Base-by-base conservation (phyloP, 2,888 invertebrate genomes). In the Phyllotreta cruciferae region DNA sequence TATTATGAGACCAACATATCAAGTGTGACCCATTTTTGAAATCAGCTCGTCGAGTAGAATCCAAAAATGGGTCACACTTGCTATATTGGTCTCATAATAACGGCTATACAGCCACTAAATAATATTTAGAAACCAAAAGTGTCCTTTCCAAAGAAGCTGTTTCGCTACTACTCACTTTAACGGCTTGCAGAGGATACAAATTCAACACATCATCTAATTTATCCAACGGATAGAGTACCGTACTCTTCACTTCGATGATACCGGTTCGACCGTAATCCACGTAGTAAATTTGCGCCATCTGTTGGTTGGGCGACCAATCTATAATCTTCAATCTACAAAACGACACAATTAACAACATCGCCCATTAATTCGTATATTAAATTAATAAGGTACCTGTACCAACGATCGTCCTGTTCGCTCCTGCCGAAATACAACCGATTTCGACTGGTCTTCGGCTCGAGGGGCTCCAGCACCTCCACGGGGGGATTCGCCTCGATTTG, bases 191-290 rank as follows among this genome's bases (percentile, higher is more conserved):
- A 0, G 85, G 84, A 66, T 79, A 83, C 47, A 74, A 74, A 8
- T 72, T 75, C 11, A 84, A 66, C 10, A 81, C 70, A 8, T 79
- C 78, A 1, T 81, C 81, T 1, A 83, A 53, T 9, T 74, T 76
- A 13, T 85, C 84, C 54, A 87, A 75, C 0, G 82, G 79, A 79
- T 83, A 84, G 60, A 84, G 77, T 57, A 79, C 71, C 4, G 81
- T 75, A 9, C 81, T 71, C 1, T 63, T 58, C 1, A 74, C 68
- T 34, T 72, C 80, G 67, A 84, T 81, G 0, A 78, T 78, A 13
- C 82, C 81, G 5, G 81, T 82, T 14, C 80, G 78, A 0, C 88
- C 88, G 66, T 82, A 80, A 70, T 88, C 88, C 8, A 88, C 80
- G 63, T 83, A 84, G 60, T 83, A 83, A 3, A 86, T 81, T 5